These are phyloP conservation scores for Pteronura brasiliensis DNA, from an alignment of 2,113 vertebrate species.

Conservation along the genomic window DNA sequence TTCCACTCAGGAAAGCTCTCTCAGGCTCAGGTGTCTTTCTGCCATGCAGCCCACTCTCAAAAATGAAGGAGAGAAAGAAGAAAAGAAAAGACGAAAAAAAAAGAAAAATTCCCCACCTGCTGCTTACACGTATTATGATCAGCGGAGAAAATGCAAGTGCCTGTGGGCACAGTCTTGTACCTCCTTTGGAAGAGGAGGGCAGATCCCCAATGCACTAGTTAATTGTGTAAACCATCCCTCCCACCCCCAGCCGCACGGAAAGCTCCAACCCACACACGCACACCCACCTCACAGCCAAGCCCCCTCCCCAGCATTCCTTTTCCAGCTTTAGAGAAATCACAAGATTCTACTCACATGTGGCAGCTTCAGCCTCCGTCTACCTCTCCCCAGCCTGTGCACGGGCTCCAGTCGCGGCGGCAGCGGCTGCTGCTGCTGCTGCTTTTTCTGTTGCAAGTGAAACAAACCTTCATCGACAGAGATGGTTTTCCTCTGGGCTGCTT, in stretches of 20 bases:
- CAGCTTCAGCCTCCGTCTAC: constrained; percentile 82
- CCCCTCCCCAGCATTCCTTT: constrained; percentile 51
- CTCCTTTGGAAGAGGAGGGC: constrained; percentile 38
- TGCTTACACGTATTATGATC: neutral
- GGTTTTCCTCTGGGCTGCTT: constrained; percentile 84
- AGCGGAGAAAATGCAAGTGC: constrained; percentile 22
- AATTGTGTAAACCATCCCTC: constrained; percentile 7
- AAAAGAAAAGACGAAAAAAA: neutral
- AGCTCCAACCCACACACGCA: neutral
- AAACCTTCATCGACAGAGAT: constrained; percentile 84
- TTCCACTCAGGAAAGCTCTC: neutral
- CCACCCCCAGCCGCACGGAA: neutral
- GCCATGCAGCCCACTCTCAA: neutral
- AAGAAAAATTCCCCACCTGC: constrained; percentile 52
- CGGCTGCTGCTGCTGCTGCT: constrained; percentile 61
- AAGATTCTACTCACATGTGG: constrained; percentile 85
- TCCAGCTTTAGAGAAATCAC: constrained; percentile 58
- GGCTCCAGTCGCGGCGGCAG: constrained; percentile 55
- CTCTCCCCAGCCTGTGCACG: constrained; percentile 80
- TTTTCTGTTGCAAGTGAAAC: constrained; percentile 80
- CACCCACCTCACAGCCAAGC: neutral
- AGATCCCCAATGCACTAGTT: constrained; percentile 51
- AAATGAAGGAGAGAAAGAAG: neutral
- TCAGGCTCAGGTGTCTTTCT: neutral
- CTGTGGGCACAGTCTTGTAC: neutral